Evolutionary conservation across 2,113 vertebrate genomes (phyloP), one percentile per base, ranked within the genome.

Genomic region (Cervus canadensis): DNA sequence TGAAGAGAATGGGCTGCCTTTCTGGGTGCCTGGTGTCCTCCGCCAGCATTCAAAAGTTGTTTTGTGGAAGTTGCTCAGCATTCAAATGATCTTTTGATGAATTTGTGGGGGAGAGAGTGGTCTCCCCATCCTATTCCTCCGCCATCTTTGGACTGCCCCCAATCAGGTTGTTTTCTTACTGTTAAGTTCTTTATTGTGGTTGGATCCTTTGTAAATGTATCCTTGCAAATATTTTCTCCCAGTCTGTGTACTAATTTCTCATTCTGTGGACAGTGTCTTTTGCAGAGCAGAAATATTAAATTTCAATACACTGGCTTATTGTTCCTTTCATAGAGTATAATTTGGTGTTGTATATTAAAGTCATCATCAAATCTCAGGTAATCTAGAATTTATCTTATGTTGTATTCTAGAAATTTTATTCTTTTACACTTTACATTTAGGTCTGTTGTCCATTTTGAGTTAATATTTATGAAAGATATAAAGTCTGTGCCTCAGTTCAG

Each of bases 61-160:
- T 62, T 36, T 36, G n/a, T 71, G 64, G n/a, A 71, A 71, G 33
- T 71, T 71, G 4, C 17, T 71, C n/a, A 71, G 64, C 64, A 36
- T 71, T 71, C 64, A 71, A 11, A 71, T 36, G 17, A 36, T 71
- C n/a, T 71, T 62, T 71, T 36, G 33, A 71, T 71, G 64, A 71
- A 71, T 36, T 36, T 36, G 17, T 71, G 1, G 4, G 4, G 64
- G n/a, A 67, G 64, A 67, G 36, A 21, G n/a, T 71, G n/a, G 9
- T 71, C 64, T 71, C 17, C 64, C 64, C 1, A 0, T 71, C n/a
- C 64, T 71, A 9, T 71, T 36, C 14, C 14, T 16, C n/a, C 0
- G 1, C 64, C n/a, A 36, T 36, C n/a, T 21, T 62, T 33, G 28
- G 60, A 33, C 60, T 33, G 30, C 30, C 30, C 60, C 28, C 60